phyloP scores from a whole-genome alignment of 2,888 invertebrate species.

The Panopea generosa region DNA sequence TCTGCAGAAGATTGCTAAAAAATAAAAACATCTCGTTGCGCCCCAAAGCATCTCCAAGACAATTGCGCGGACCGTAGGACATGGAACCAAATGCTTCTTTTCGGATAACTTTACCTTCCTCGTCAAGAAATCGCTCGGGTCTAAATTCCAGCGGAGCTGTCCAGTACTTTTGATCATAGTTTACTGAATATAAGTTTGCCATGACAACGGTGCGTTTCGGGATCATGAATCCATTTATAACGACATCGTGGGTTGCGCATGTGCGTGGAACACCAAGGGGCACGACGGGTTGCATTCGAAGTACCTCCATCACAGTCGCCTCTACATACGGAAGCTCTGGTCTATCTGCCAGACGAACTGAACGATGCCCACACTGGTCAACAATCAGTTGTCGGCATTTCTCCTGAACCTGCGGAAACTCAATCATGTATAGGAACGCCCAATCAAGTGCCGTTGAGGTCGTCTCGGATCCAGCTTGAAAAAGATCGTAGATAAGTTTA shows the following conservation, averaged over 20 bases:
- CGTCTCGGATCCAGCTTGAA: slow-evolving; percentile 72
- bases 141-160: slow-evolving; percentile 8
- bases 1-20: slow-evolving; percentile 6
- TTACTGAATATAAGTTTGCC: slow-evolving; percentile 12
- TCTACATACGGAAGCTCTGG: slow-evolving; percentile 7
- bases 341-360: slow-evolving; percentile 13
- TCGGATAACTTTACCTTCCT: not conserved
- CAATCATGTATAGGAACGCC: slow-evolving; percentile 68
- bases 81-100: slow-evolving; percentile 2
- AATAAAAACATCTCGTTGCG: slow-evolving; percentile 20
- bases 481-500: slow-evolving; percentile 65
- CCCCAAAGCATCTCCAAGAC: slow-evolving; percentile 11
- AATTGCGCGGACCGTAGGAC: slow-evolving; percentile 14
- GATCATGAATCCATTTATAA: slow-evolving; percentile 8
- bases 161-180: slow-evolving; percentile 14
- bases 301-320: slow-evolving; percentile 7
- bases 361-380: not conserved
- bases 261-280: slow-evolving; percentile 10
- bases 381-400: slow-evolving; percentile 62
- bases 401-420: slow-evolving; percentile 66
- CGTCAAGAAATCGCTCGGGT: slow-evolving; percentile 11
- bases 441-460: slow-evolving; percentile 68
- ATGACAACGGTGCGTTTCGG: not conserved
- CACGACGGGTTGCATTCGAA: not conserved
- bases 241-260: not conserved